Conservation (phyloP, 2,797 vertebrate species). For the Pitangus sulphuratus region DNA sequence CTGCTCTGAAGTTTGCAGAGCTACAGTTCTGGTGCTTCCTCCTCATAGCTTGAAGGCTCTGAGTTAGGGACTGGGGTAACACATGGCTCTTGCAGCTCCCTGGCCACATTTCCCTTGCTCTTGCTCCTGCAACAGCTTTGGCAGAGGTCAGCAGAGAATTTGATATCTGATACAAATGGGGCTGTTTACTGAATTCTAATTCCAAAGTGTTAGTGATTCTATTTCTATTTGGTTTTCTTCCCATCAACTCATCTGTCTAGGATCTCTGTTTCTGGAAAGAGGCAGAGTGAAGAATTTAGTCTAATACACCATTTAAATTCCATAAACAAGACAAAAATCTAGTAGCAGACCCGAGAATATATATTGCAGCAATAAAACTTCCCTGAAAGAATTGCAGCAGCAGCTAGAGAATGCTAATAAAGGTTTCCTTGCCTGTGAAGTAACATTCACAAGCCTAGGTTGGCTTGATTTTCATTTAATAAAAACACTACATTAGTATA, state of each 20-base stretch:
- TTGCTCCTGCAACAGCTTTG: not conserved
- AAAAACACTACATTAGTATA: conserved; percentile 41
- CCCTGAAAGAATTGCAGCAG: conserved; percentile 40
- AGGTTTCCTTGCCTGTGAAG: not conserved
- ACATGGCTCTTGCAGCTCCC: not conserved
- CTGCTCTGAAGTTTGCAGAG: not conserved
- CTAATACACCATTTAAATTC: conserved; percentile 66
- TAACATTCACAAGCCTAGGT: conserved; percentile 1
- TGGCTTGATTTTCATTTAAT: conserved; percentile 57
- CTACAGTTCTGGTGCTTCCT: not conserved
- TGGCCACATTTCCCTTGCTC: not conserved
- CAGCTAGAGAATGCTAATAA: conserved; percentile 48
- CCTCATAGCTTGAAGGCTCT: not conserved
- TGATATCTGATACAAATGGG: not conserved
- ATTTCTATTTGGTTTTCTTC: conserved; percentile 53
- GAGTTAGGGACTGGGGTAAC: not conserved
- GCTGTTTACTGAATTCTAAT: not conserved
- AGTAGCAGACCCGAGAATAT: conserved; percentile 45
- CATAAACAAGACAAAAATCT: conserved; percentile 68
- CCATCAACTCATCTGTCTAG: conserved; percentile 54
- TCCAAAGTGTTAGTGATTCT: not conserved
- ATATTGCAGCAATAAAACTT: conserved; percentile 63
- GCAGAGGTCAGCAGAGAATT: conserved; percentile 52
- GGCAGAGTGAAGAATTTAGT: conserved; percentile 52
- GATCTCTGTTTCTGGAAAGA: conserved; percentile 57